Base-by-base conservation (phyloP, 2,113 vertebrate genomes). In the Trochalopteron elliotii region DNA sequence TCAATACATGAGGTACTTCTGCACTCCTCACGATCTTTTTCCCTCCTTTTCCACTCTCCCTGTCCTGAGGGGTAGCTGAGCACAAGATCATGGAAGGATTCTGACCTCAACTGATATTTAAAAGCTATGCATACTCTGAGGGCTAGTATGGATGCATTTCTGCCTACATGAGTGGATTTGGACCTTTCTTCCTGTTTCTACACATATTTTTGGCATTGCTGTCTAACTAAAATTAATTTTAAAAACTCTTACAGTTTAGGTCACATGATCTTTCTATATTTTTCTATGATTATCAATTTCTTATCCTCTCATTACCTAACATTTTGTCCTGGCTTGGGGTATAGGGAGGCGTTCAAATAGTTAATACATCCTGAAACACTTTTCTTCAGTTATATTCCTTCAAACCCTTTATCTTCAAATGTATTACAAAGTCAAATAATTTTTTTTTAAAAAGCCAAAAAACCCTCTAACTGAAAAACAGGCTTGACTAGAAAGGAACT, bases 231-330 rank as follows among this genome's bases (percentile, higher is more conserved):
- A 77, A 76, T 76, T 50, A 28, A 50, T 83, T 80, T 74, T 2
- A 4, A 53, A 45, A 65, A n/a, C 30, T 82, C 11, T 65, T 72
- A 40, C 31, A 70, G 12, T 35, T 75, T 30, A 76, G 27, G 49
- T 76, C 20, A 40, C 27, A 18, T 0, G 2, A 65, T 75, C 12
- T 24, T 44, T 33, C 11, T 70, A 10, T 59, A 59, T 49, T 81
- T 87, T 67, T 76, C 42, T 83, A 23, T 71, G 30, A 72, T 88
- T 74, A 84, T 68, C 24, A 40, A 33, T 82, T 90, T 71, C 55
- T 52, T 57, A 57, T 75, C 60, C 23, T 92, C 47, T 91, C 35
- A 4, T 2, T 70, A 69, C 19, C 35, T 74, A 52, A 52, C 0
- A 24, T 55, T 89, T 89, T 56, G 45, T 71, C 39, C 44, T 76